phyloP scores from a whole-genome alignment of 1,140 invertebrate genomes.

The Drosophila neocordata region DNA sequence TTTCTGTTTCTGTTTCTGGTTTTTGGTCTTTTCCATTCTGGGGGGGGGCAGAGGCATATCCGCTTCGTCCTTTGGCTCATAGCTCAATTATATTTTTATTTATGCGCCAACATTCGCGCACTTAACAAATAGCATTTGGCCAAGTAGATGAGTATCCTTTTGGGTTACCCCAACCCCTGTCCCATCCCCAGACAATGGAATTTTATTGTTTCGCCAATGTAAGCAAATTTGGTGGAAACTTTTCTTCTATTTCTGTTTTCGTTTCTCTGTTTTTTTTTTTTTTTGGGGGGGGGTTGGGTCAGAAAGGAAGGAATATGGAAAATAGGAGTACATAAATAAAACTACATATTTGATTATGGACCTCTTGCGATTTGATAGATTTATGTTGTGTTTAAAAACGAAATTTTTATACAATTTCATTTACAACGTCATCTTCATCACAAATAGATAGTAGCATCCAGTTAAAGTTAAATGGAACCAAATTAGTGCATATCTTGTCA shows the following conservation, averaged over 20 bases:
- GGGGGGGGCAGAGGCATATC: not conserved
- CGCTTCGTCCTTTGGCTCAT: conserved; percentile 12
- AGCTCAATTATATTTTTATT: conserved; percentile 79
- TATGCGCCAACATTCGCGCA: conserved; percentile 77
- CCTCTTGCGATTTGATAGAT: conserved; percentile 10
- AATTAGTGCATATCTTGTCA: no score
- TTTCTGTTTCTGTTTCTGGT: conserved; percentile 3
- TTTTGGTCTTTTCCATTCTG: no score
- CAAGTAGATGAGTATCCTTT: conserved; percentile 45
- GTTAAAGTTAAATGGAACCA: no score
- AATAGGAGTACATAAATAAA: no score
- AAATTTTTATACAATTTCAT: no score
- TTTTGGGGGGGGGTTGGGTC: conserved; percentile 6
- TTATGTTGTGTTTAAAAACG: no score
- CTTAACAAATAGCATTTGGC: conserved; percentile 60
- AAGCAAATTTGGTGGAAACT: conserved; percentile 70
- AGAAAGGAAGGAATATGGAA: not conserved
- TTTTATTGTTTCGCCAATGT: conserved; percentile 77
- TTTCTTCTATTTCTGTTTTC: conserved; percentile 26
- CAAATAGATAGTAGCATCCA: no score
- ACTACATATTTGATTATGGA: conserved; percentile 71
- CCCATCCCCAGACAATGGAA: conserved; percentile 54
- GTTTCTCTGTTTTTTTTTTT: not conserved
- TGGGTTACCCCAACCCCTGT: conserved; percentile 19
- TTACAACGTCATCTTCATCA: no score